Evolutionary conservation across 2,888 invertebrate species (phyloP).

Genomic region (Saturnia pavonia): DNA sequence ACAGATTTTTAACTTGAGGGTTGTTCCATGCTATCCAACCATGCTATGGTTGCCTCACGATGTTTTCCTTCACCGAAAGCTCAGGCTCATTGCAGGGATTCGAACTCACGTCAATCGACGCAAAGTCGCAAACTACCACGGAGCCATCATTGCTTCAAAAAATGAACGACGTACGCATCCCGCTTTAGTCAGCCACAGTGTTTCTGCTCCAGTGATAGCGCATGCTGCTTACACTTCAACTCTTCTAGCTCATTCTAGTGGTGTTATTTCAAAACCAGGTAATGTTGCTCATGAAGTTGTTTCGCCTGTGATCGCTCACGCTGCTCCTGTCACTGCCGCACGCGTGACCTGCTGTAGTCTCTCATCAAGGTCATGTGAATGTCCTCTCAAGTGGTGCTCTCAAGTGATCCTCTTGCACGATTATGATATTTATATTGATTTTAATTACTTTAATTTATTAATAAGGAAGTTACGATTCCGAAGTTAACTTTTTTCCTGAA

Average conservation of each 20-base stretch:
- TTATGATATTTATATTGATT: no score
- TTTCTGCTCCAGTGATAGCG: slow-evolving; percentile 34
- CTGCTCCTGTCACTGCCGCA: slow-evolving; percentile 36
- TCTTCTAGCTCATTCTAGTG: slow-evolving; percentile 43
- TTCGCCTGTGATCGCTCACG: slow-evolving; percentile 37
- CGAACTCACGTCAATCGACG: no score
- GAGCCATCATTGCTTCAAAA: no score
- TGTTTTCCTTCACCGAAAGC: no score
- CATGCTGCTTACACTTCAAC: slow-evolving; percentile 23
- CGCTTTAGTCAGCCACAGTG: slow-evolving; percentile 43
- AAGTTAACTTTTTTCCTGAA: no score
- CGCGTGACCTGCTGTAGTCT: slow-evolving; percentile 48
- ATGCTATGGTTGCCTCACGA: no score
- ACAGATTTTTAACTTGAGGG: no score
- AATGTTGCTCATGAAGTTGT: slow-evolving; percentile 32
- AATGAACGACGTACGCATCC: slow-evolving; percentile 51
- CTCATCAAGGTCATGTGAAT: slow-evolving; percentile 61
- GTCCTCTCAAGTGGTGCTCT: slow-evolving; percentile 48
- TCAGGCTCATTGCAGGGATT: no score
- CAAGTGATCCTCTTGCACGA: slow-evolving; percentile 53
- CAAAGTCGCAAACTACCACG: no score
- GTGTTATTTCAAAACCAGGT: slow-evolving; percentile 52
- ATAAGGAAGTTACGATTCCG: no score
- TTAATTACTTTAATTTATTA: no score
- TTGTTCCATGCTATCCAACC: no score